phyloP scores from a whole-genome alignment of 1,140 invertebrate species.

The Phthorimaea operculella region DNA sequence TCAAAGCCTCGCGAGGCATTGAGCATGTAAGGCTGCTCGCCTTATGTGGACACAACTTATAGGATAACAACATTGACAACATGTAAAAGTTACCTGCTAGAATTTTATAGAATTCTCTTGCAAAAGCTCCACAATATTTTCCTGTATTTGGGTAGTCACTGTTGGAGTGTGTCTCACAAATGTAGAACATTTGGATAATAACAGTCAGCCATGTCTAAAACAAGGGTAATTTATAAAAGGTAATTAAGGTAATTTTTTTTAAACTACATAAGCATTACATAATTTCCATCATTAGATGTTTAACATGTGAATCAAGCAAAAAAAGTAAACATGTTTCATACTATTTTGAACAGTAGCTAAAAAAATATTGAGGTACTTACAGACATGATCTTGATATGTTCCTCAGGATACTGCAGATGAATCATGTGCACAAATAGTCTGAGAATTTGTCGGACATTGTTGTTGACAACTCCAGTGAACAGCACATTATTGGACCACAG shows the following conservation, averaged over 20 bases:
- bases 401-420: constrained; percentile 46
- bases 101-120: constrained; percentile 44
- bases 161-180: constrained; percentile 33
- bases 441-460: constrained; percentile 41
- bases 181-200: constrained; percentile 37
- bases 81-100: constrained; percentile 41
- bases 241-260: too few relatives aligned
- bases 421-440: constrained; percentile 42
- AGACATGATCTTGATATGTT: constrained; percentile 37
- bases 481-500: constrained; percentile 40
- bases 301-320: background rate
- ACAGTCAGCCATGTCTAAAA: constrained; percentile 45
- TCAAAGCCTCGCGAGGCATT: too few relatives aligned
- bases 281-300: background rate
- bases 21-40: too few relatives aligned
- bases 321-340: background rate
- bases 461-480: constrained; percentile 36
- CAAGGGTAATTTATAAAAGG: constrained; percentile 8
- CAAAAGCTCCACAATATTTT: constrained; percentile 33
- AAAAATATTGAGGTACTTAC: constrained; percentile 44
- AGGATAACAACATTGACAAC: too few relatives aligned
- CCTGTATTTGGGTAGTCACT: constrained; percentile 42
- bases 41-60: too few relatives aligned
- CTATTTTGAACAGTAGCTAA: too few relatives aligned
- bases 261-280: too few relatives aligned